Evolutionary conservation across 64 coral and sea anemone species (phyloP), one percentile per base, ranked within the genome.

Genomic region (Montipora cactus): DNA sequence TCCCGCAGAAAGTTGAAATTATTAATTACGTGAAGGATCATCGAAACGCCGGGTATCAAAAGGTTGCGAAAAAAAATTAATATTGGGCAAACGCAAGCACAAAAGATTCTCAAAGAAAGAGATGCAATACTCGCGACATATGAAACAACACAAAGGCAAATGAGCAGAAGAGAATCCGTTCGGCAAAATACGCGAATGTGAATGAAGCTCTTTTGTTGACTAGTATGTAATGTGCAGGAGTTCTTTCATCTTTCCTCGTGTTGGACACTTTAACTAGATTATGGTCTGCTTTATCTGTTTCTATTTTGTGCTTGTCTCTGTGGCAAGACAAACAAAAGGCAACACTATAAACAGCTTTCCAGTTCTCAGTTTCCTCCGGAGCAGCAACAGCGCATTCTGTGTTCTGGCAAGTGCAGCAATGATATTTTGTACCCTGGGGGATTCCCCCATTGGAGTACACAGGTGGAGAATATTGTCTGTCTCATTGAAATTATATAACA

Each of bases 11-110:
- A 91, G 77, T 91, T 81, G 89, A 91, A 19, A 11, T 91, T 11
- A 80, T 91, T 79, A 64, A 91, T 12, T 91, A 80, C 48, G 89
- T 77, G 16, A 80, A 91, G 68, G 58, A 91, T 80, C 89, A 91
- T 51, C 78, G 49, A 2, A 80, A 44, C 68, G 52, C 59, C 44
- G 89, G 78, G 76, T 80, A 67, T 70, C 76, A 58, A 50, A 80
- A 91, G 67, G 51, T 67, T 18, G 89, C 89, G 59, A 23, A 25
- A 80, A 91, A 20, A 91, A 49, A 80, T 91, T 91, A 21, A 58
- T 51, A 70, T 59, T 81, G 77, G 89, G 44, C 79, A 57, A 70
- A 80, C 89, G 8, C 89, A 91, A 81, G 47, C 74, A 61, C 87
- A 76, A 18, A 57, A 76, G 59, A 83, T 58, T 44, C 22, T 58